Conservation (phyloP, 2,888 invertebrate species). For the Chorisops tibialis region DNA sequence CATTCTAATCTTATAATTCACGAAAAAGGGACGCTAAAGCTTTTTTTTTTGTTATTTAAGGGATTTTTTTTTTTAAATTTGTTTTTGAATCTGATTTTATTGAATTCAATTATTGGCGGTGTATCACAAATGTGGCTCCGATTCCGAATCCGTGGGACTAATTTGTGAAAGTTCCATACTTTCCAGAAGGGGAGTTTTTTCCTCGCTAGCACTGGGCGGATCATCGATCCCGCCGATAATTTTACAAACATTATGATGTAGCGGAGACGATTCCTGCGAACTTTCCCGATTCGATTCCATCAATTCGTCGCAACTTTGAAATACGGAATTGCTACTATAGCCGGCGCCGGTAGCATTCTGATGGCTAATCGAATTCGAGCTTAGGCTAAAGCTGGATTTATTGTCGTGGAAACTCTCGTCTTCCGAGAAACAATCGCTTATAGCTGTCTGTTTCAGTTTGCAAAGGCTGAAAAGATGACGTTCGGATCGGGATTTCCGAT, state of each 20-base stretch:
- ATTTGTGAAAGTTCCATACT: constrained; percentile 53
- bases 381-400: constrained; percentile 35
- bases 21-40: too few species aligned
- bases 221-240: constrained; percentile 40
- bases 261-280: constrained; percentile 47
- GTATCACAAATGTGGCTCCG: constrained; percentile 34
- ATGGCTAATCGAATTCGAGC: constrained; percentile 27
- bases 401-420: constrained; percentile 46
- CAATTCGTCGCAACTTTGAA: constrained; percentile 17
- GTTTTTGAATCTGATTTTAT: not conserved
- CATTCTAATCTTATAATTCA: too few species aligned
- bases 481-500: constrained; percentile 38
- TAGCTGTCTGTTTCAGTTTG: constrained; percentile 49
- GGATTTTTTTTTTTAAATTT: too few species aligned
- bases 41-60: too few species aligned
- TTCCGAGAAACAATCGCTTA: constrained; percentile 46
- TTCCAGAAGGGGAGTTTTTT: constrained; percentile 51
- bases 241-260: constrained; percentile 38
- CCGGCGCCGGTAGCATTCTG: constrained; percentile 8
- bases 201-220: constrained; percentile 44
- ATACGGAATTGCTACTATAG: constrained; percentile 13
- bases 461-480: constrained; percentile 46
- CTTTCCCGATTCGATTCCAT: constrained; percentile 37
- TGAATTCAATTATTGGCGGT: not conserved
- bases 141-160: constrained; percentile 47